Base-by-base conservation (phyloP, 2,888 invertebrate species). In the Xanthorhoe designata region DNA sequence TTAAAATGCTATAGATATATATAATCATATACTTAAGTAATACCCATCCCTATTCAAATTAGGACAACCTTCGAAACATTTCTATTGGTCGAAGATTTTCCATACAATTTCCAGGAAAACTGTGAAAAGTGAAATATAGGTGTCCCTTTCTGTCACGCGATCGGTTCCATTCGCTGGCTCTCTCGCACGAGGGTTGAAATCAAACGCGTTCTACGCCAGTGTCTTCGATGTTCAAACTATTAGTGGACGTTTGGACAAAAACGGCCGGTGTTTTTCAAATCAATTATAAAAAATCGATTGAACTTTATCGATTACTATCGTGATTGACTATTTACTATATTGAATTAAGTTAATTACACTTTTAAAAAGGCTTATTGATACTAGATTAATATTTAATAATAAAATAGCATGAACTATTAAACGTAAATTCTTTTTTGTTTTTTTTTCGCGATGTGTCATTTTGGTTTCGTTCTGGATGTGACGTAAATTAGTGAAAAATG, bases 151-250 rank as follows among this genome's bases (percentile, higher is more conserved):
- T 73, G 62, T 69, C 84, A 32, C 73, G 69, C 62, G 57, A 59
- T 9, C 45, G 70, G 75, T 77, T 76, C 77, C 75, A 77, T 79
- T 77, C 58, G 68, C 70, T 78, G 75, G 69, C 87, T 86, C 87
- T 72, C 60, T 92, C 80, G 64, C 84, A 78, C 88, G 76, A 83
- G 88, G 91, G 90, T 84, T 86, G 82, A 79, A 85, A 80, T 76
- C 78, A 75, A 75, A 65, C 77, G 76, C 78, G 75, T 76, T 74
- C 76, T 74, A 79, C 82, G 84, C 85, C 91, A 92, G 92, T 92
- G 84, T 86, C 86, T 89, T 88, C 84, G 75, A 81, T 80, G 91
- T 87, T 86, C 84, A 88, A 86, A 87, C 80, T 82, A 86, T 83
- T 85, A 86, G 80, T 87, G 88, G 92, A 91, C 92, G 92, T 82